These are phyloP conservation scores for Nomada lathburiana DNA, from an alignment of 2,888 invertebrate species.

Conservation along the genomic window DNA sequence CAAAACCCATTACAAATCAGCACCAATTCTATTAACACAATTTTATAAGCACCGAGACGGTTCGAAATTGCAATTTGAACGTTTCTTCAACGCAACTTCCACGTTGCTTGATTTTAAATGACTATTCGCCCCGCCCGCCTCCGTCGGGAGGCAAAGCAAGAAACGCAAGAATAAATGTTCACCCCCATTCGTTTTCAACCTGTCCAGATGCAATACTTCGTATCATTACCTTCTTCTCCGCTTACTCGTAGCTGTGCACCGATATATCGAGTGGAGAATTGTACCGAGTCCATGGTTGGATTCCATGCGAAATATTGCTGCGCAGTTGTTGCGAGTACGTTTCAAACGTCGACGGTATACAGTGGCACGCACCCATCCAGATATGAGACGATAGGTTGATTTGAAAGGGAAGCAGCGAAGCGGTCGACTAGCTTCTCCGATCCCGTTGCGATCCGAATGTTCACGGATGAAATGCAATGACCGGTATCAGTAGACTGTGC, in stretches of 20 bases:
- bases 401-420: conserved; percentile 41
- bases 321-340: conserved; percentile 16
- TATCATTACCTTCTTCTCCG: conserved; percentile 61
- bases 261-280: conserved; percentile 57
- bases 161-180: too few species aligned
- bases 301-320: conserved; percentile 47
- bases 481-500: conserved; percentile 70
- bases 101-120: too few species aligned
- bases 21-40: too few species aligned
- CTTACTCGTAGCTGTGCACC: background rate
- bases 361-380: conserved; percentile 9
- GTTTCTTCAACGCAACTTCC: too few species aligned
- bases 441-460: conserved; percentile 60
- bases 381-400: conserved; percentile 39
- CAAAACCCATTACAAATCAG: too few species aligned
- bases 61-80: too few species aligned
- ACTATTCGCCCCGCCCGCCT: too few species aligned
- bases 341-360: background rate
- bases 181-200: background rate
- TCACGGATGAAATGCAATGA: conserved; percentile 72
- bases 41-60: too few species aligned
- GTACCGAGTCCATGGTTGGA: conserved; percentile 39
- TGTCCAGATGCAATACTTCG: background rate
- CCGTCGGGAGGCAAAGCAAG: too few species aligned
- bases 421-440: conserved; percentile 14